Evolutionary conservation across 35 echinoderm and acorn worm species (phyloP).

Genomic region (Lytechinus variegatus): DNA sequence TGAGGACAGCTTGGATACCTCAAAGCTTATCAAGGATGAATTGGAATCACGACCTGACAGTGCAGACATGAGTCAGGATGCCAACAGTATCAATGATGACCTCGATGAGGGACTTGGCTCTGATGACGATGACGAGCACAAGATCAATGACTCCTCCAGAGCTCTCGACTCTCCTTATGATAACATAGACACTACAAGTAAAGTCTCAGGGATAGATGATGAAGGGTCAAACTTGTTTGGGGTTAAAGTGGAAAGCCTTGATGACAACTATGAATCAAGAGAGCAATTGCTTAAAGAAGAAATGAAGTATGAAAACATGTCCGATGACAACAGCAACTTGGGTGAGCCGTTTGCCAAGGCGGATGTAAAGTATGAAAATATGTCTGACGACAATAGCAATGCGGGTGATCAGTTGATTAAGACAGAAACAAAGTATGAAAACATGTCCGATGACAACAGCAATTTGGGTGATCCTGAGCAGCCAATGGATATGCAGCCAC

Average conservation of each 20-base stretch:
- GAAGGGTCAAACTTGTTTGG: slow-evolving; percentile 16
- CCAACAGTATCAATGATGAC: slow-evolving; percentile 18
- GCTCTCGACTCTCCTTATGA: neutral
- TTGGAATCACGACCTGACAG: neutral
- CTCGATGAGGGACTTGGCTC: slow-evolving; percentile 31
- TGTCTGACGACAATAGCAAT: neutral
- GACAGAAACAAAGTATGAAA: neutral
- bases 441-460: neutral
- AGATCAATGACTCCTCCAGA: neutral
- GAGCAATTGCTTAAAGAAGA: neutral
- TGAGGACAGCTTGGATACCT: neutral
- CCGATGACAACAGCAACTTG: slow-evolving; percentile 1
- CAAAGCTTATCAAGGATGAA: neutral
- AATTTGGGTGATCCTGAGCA: neutral
- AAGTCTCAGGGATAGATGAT: slow-evolving; percentile 57
- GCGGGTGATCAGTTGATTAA: neutral
- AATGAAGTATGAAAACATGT: neutral
- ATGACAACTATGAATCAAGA: neutral
- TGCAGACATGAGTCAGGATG: slow-evolving; percentile 30
- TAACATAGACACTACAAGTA: slow-evolving; percentile 48
- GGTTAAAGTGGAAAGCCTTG: neutral
- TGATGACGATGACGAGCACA: neutral
- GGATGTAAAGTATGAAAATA: neutral
- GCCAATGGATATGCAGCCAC: slow-evolving; percentile 14
- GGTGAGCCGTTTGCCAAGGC: neutral